Percentiles rank a stretch among this genome's conserved stretches.
Conservation (phyloP, 2,797 vertebrate species). For the Mormyrops boulengeri region DNA sequence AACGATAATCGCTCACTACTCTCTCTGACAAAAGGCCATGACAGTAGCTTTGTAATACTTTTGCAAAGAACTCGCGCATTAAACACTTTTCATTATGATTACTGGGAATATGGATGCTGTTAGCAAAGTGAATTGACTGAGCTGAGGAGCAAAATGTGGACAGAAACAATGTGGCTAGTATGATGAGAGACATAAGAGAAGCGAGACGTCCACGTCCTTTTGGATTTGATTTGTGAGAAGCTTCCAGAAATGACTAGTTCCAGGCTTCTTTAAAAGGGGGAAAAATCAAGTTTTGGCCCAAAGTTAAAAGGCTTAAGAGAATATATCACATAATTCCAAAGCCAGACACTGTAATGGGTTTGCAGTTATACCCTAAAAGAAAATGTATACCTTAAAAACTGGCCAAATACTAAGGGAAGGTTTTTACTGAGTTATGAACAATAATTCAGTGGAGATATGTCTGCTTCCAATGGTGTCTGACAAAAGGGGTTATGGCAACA, state of each 20-base stretch:
- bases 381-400: not conserved
- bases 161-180: not conserved
- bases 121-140: not conserved
- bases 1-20: not conserved
- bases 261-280: not conserved
- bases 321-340: conserved; percentile 7
- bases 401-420: not conserved
- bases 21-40: not conserved
- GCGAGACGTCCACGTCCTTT: not conserved
- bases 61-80: not conserved
- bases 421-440: not conserved
- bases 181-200: not conserved
- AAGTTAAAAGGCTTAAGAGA: conserved; percentile 2
- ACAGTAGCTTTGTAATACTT: not conserved
- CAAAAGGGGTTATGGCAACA: not conserved
- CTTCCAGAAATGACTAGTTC: not conserved
- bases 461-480: not conserved
- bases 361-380: not conserved
- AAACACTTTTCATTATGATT: not conserved
- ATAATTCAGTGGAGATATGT: conserved; percentile 10
- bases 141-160: not conserved
- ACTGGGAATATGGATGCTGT: not conserved
- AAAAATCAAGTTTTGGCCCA: not conserved
- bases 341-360: conserved; percentile 9
- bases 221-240: not conserved